Conservation (phyloP, 2,113 vertebrate genomes). For the Willisornis vidua region DNA sequence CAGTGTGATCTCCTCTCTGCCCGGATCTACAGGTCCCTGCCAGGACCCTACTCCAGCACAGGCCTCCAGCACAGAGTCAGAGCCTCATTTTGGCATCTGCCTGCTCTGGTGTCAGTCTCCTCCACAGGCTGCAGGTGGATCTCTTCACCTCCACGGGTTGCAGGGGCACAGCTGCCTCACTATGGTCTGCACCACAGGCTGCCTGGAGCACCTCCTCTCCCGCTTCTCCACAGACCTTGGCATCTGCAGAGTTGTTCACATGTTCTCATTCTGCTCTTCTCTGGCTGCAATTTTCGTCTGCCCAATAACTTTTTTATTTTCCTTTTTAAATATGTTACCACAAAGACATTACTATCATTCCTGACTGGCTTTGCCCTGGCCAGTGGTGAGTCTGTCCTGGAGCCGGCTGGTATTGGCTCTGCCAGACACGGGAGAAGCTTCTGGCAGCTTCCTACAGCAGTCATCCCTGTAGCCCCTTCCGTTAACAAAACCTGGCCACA, state of each 20-base stretch:
- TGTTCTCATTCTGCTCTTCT: neutral
- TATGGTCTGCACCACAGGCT: neutral
- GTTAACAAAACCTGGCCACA: neutral
- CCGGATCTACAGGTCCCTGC: too few species aligned
- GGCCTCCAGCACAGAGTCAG: neutral
- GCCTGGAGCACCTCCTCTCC: neutral
- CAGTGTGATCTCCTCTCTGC: neutral
- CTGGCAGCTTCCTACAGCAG: neutral
- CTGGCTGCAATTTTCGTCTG: neutral
- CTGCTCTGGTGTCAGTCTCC: neutral
- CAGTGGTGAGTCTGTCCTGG: neutral
- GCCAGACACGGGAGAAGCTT: neutral
- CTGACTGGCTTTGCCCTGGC: neutral
- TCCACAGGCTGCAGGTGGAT: neutral
- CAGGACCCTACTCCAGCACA: neutral
- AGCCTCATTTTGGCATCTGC: too few species aligned
- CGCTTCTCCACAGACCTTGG: neutral
- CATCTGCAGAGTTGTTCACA: neutral
- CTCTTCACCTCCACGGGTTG: too few species aligned
- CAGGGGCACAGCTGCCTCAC: neutral
- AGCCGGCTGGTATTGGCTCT: neutral
- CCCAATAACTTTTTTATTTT: neutral
- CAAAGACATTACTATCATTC: neutral
- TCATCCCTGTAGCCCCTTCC: neutral
- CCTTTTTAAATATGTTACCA: neutral